Conservation (phyloP, 23 tunicate genomes). For the Diplosoma virens region DNA sequence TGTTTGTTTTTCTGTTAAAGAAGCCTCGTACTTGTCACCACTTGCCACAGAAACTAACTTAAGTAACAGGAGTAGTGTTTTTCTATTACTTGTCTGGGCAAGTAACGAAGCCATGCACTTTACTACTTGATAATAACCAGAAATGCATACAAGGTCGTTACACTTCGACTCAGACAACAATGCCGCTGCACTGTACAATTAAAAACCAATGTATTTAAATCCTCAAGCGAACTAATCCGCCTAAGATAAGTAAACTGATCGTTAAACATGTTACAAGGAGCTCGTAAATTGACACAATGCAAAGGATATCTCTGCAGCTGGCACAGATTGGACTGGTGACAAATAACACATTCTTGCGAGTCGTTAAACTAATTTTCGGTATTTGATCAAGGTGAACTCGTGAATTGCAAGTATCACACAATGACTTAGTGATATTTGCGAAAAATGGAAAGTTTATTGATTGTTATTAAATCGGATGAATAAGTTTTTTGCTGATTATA, state of each 20-base stretch:
- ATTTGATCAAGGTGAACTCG: not conserved
- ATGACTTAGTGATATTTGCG: no score
- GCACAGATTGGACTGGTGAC: not conserved
- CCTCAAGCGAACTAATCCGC: no score
- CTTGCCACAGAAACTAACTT: not conserved
- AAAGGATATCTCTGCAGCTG: not conserved
- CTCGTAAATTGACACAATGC: not conserved
- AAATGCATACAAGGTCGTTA: no score
- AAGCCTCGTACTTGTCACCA: not conserved
- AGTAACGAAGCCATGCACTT: not conserved
- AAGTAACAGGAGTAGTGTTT: conserved; percentile 8
- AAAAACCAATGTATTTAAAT: no score
- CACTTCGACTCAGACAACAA: no score
- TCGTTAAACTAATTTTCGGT: not conserved
- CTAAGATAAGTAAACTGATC: no score
- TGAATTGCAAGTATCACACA: not conserved
- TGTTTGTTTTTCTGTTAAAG: conserved; percentile 10
- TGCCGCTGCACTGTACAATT: no score
- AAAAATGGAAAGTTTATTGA: no score
- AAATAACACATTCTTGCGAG: not conserved
- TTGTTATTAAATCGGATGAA: no score
- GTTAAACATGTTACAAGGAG: not conserved
- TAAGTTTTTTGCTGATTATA: no score
- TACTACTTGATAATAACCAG: no score
- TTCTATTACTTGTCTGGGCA: conserved; percentile 15